Evolutionary conservation across 2,888 invertebrate genomes (phyloP).

Genomic region (Watsonalla cultraria): DNA sequence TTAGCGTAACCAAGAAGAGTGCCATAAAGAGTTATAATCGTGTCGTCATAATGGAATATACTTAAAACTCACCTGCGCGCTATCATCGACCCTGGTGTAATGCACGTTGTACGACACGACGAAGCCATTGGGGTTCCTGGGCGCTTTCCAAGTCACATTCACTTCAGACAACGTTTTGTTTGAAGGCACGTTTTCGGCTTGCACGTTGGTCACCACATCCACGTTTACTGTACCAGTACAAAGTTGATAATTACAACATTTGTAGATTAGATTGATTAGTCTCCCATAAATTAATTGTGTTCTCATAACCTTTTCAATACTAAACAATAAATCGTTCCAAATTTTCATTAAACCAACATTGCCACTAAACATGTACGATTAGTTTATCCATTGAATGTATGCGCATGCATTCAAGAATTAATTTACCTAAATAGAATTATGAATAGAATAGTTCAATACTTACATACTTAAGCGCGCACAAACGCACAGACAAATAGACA

Average conservation of each 20-base stretch:
- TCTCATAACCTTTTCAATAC: too few species aligned
- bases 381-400: too few species aligned
- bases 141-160: slow-evolving; percentile 88
- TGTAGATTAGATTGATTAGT: not conserved
- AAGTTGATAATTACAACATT: not conserved
- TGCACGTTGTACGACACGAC: slow-evolving; percentile 91
- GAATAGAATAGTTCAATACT: too few species aligned
- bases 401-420: too few species aligned
- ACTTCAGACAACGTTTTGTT: slow-evolving; percentile 78
- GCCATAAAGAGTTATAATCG: not conserved
- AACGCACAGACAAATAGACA: too few species aligned
- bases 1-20: not conserved
- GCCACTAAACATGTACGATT: too few species aligned
- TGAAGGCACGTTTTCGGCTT: slow-evolving; percentile 53
- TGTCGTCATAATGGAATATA: not conserved
- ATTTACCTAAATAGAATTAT: too few species aligned
- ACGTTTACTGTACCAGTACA: slow-evolving; percentile 75
- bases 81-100: slow-evolving; percentile 82
- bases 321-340: too few species aligned
- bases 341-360: too few species aligned
- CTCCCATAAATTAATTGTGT: too few species aligned
- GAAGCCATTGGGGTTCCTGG: slow-evolving; percentile 90
- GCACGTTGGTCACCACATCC: slow-evolving; percentile 80
- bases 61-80: slow-evolving; percentile 34
- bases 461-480: too few species aligned